These are phyloP conservation scores for Dusona sp. DNA, from an alignment of 2,888 invertebrate genomes.

Conservation along the genomic window DNA sequence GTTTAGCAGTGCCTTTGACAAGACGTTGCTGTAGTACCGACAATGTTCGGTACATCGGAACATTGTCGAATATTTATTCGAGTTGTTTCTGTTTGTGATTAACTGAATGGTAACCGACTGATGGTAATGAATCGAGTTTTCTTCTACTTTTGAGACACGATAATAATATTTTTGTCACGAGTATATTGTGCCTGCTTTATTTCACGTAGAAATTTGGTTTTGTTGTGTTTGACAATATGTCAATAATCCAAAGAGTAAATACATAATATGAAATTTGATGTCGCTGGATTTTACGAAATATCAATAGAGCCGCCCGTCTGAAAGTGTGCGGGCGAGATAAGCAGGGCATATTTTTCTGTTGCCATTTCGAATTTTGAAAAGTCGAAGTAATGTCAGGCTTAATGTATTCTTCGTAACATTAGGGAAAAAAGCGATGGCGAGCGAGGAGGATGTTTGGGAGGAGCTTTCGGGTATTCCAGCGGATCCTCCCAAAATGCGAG, in stretches of 20 bases:
- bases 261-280: neutral
- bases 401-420: conserved; percentile 55
- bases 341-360: neutral
- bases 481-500: conserved; percentile 91
- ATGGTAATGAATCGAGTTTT: neutral
- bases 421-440: conserved; percentile 70
- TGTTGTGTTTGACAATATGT: neutral
- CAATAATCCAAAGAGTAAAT: neutral
- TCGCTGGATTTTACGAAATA: neutral
- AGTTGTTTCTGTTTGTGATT: too few species aligned
- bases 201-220: neutral
- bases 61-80: too few species aligned
- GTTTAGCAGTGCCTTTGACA: too few species aligned
- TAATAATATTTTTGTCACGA: neutral
- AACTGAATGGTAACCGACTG: neutral
- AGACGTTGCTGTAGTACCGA: too few species aligned
- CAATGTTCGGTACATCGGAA: too few species aligned
- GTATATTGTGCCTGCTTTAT: neutral
- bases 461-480: conserved; percentile 91
- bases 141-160: neutral
- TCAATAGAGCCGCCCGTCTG: neutral
- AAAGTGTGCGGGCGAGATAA: neutral
- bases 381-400: conserved; percentile 44
- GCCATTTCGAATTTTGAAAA: neutral
- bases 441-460: conserved; percentile 86